Conservation (phyloP, 2,888 invertebrate species). For the Ichneumoninae sp. region DNA sequence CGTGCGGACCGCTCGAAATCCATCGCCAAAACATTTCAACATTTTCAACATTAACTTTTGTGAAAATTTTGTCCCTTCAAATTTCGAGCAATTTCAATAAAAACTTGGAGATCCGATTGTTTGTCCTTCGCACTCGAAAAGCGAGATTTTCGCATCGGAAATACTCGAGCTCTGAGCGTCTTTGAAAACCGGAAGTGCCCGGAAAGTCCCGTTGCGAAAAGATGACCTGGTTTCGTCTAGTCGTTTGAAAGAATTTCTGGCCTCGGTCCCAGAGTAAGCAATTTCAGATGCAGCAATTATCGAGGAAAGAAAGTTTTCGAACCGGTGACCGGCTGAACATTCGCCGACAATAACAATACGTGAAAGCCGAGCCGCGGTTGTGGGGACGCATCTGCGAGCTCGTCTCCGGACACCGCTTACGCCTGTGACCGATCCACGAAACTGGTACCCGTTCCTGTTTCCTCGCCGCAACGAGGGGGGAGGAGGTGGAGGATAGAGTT, state of each 20-base stretch:
- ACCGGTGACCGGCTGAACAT: neutral
- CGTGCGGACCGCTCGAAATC: neutral
- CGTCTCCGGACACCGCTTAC: neutral
- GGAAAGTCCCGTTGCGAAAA: too few relatives aligned
- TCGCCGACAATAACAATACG: slow-evolving; percentile 3
- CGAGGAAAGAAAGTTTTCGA: neutral
- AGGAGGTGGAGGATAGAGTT: slow-evolving; percentile 29
- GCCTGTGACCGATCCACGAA: slow-evolving; percentile 21
- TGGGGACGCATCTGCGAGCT: neutral
- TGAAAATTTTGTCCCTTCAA: neutral
- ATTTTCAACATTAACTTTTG: neutral
- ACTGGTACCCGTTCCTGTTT: slow-evolving; percentile 26
- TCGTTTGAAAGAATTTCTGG: neutral
- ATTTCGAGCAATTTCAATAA: neutral
- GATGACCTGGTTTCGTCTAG: too few relatives aligned
- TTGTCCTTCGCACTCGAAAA: too few relatives aligned
- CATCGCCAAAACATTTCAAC: neutral
- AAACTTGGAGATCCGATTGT: neutral
- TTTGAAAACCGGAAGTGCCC: too few relatives aligned
- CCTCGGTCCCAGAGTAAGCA: neutral
- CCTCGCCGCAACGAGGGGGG: slow-evolving; percentile 8
- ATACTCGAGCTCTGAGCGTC: too few relatives aligned
- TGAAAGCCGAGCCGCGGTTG: slow-evolving; percentile 4
- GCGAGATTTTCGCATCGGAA: too few relatives aligned
- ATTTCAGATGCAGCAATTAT: neutral